Evolutionary conservation across 1,140 invertebrate species (phyloP).

Genomic region (Drosophila erecta): DNA sequence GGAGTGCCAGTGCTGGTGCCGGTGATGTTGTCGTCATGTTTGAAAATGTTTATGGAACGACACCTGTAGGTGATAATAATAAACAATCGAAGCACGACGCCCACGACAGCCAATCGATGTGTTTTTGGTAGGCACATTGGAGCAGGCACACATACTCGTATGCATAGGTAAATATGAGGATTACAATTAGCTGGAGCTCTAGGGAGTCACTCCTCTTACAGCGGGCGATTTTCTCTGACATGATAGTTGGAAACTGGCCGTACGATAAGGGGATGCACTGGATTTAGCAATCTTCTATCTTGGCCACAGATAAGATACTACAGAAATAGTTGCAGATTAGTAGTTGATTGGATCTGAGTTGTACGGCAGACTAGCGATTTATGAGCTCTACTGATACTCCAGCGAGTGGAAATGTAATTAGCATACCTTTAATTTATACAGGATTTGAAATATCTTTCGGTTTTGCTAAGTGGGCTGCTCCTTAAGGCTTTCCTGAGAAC

Average conservation of each 20-base stretch:
- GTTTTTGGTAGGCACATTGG: not conserved
- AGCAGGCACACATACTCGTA: not conserved
- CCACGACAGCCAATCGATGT: slow-evolving; percentile 70
- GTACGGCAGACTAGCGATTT: no score
- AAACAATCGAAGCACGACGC: slow-evolving; percentile 76
- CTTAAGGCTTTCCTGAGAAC: not conserved
- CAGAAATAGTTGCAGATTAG: not conserved
- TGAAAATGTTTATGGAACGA: slow-evolving; percentile 82
- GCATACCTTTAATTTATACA: not conserved
- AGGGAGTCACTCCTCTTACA: not conserved
- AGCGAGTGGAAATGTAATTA: not conserved
- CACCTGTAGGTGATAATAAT: slow-evolving; percentile 83
- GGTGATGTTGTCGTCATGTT: slow-evolving; percentile 53
- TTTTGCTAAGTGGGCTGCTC: not conserved
- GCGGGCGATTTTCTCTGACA: slow-evolving; percentile 3
- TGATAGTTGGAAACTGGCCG: slow-evolving; percentile 10
- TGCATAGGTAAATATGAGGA: slow-evolving; percentile 49
- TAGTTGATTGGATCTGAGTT: slow-evolving; percentile 2
- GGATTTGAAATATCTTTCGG: not conserved
- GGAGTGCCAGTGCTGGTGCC: slow-evolving; percentile 33
- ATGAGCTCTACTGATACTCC: no score
- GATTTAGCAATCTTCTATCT: slow-evolving; percentile 11
- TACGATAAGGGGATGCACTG: slow-evolving; percentile 17
- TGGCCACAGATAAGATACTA: slow-evolving; percentile 20
- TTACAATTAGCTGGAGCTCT: slow-evolving; percentile 54